phyloP scores from a whole-genome alignment of 2,888 invertebrate genomes.

The Lithosia quadra region DNA sequence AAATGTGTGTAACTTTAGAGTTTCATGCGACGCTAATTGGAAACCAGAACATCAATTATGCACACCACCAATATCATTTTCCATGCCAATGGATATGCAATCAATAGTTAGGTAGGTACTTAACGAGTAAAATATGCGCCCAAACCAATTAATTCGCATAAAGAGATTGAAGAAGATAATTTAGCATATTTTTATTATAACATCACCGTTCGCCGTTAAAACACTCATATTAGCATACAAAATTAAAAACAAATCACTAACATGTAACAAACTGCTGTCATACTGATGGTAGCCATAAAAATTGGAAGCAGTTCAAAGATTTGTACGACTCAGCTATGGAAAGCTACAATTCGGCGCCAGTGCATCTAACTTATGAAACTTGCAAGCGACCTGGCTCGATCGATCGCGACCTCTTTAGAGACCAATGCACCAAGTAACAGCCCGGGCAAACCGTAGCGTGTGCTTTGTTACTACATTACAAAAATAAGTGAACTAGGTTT shows the following conservation, averaged over 20 bases:
- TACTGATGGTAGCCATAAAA: conserved; percentile 43
- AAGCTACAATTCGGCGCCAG: conserved; percentile 69
- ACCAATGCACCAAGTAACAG: conserved; percentile 81
- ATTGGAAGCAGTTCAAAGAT: conserved; percentile 50
- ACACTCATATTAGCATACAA: neutral
- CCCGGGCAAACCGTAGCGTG: conserved; percentile 71
- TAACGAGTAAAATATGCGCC: neutral
- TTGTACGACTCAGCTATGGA: conserved; percentile 52
- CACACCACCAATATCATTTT: neutral
- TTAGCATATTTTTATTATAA: no score
- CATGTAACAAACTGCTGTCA: conserved; percentile 28
- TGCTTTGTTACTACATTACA: conserved; percentile 48
- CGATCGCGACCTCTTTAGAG: conserved; percentile 84
- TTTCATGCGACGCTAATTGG: neutral
- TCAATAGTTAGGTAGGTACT: neutral
- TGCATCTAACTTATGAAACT: conserved; percentile 65
- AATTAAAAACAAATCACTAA: neutral
- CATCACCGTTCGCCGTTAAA: no score
- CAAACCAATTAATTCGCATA: neutral
- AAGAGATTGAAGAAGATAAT: neutral
- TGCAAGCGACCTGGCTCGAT: conserved; percentile 72
- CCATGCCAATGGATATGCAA: neutral
- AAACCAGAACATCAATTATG: no score
- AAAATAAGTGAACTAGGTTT: conserved; percentile 44
- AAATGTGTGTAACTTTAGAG: neutral